A percentile compares a stretch with the other conserved stretches of the same genome.
These are phyloP conservation scores for Callipepla californica DNA, from an alignment of 2,113 vertebrate species.

Conservation along the genomic window DNA sequence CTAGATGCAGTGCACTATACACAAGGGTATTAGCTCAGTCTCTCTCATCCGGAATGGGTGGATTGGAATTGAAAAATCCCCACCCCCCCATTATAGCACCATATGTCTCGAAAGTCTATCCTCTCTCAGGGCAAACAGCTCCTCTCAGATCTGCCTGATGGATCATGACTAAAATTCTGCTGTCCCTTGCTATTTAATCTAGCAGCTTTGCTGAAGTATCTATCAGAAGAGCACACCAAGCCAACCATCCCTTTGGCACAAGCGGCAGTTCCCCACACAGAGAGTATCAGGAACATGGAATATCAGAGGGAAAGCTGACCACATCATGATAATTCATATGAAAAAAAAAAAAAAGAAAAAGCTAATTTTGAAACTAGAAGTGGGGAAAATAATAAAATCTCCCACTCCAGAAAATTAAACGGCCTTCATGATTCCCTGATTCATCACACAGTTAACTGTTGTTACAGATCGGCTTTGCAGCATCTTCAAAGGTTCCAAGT, in stretches of 20 bases:
- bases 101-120: slow-evolving; percentile 76
- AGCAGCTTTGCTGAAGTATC: slow-evolving; percentile 55
- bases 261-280: neutral
- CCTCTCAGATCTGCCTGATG: slow-evolving; percentile 68
- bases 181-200: slow-evolving; percentile 51
- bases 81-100: slow-evolving; percentile 70
- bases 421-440: neutral
- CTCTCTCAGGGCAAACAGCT: slow-evolving; percentile 68
- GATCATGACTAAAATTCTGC: slow-evolving; percentile 46
- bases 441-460: slow-evolving; percentile 4
- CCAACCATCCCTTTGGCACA: slow-evolving; percentile 46
- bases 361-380: slow-evolving; percentile 24
- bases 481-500: slow-evolving; percentile 1
- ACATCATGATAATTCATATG: slow-evolving; percentile 20
- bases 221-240: neutral
- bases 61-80: slow-evolving; percentile 76
- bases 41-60: slow-evolving; percentile 76
- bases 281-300: slow-evolving; percentile 24
- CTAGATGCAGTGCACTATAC: slow-evolving; percentile 70
- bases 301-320: slow-evolving; percentile 33
- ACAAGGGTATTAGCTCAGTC: slow-evolving; percentile 75
- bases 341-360: neutral
- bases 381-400: slow-evolving; percentile 46
- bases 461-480: neutral
- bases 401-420: neutral